A percentile compares a stretch with the other conserved stretches of the same genome.
phyloP scores from a whole-genome alignment of 1,140 invertebrate species.

The Apis mellifera region DNA sequence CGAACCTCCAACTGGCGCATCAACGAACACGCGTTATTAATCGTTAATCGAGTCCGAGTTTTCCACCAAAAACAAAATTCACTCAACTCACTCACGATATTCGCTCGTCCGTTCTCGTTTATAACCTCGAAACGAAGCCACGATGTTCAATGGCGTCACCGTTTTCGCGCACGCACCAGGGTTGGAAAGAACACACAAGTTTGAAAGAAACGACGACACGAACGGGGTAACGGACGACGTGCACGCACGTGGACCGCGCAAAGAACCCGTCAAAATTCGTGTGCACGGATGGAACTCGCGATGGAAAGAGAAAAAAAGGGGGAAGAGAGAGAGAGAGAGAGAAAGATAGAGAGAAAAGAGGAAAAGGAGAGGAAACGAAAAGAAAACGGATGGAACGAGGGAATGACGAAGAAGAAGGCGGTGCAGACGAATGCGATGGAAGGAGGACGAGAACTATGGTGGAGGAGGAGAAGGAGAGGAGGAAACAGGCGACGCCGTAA shows the following conservation, averaged over 20 bases:
- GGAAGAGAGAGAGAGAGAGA: background rate
- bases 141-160: background rate
- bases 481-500: slow-evolving; percentile 16
- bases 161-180: background rate
- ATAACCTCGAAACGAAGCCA: background rate
- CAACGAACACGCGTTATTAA: slow-evolving; percentile 7
- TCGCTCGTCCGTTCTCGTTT: background rate
- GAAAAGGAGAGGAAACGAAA: no score
- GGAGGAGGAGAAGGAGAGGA: background rate
- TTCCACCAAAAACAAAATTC: background rate
- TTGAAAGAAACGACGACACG: background rate
- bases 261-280: background rate
- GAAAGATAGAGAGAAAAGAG: no score
- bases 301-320: background rate
- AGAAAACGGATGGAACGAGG: background rate
- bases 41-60: background rate
- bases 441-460: no score
- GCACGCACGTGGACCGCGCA: background rate
- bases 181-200: background rate
- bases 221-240: no score
- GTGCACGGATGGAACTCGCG: background rate
- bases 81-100: no score
- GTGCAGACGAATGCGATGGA: no score
- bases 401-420: no score
- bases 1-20: background rate